Evolutionary conservation across 2,797 vertebrate species (phyloP), one percentile per base, ranked within the genome.

Genomic region (Aselliscus stoliczkanus): DNA sequence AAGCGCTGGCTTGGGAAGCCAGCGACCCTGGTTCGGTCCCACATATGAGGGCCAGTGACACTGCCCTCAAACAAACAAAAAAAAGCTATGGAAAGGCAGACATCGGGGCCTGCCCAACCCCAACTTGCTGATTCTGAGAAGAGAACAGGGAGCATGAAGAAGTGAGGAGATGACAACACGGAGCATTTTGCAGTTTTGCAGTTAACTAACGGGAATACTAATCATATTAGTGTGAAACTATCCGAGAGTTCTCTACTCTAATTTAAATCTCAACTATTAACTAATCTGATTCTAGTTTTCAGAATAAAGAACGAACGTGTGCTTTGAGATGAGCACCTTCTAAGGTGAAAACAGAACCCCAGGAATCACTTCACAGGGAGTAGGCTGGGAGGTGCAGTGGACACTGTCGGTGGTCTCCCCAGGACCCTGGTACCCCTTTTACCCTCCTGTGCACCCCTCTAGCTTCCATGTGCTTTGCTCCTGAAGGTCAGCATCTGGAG

Each of bases 141-240:
- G 5, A 10, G n/a, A 42, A 7, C n/a, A 84, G 72, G 50, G 9
- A 81, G 34, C 17, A 3, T 54, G 14, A 84, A 42, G 42, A 29
- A 56, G 20, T 10, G 15, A 47, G 29, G 15, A 50, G 20, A 62
- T 2, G 2, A 14, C 1, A 9, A 25, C 31, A 2, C 5, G 3
- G 56, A 39, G 2, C 27, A 23, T 37, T 79, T 58, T 69, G 37
- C 34, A n/a, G 58, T 62, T 72, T 50, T 79, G 54, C 23, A 21
- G 4, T 79, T 54, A 13, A 20, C 25, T 34, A 11, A 67, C 27
- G 39, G 37, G 21, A 62, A 54, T 17, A 23, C 31, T 29, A 69
- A 34, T 69, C 79, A 69, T 52, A 23, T 69, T 27, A 15, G 0
- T 29, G n/a, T 44, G 47, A 58, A 70, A 77, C 54, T 34, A 10